A percentile compares a stretch with the other conserved stretches of the same genome.
These are phyloP conservation scores for Orbicella faveolata DNA, from an alignment of 64 coral and sea anemone genomes.

Conservation along the genomic window DNA sequence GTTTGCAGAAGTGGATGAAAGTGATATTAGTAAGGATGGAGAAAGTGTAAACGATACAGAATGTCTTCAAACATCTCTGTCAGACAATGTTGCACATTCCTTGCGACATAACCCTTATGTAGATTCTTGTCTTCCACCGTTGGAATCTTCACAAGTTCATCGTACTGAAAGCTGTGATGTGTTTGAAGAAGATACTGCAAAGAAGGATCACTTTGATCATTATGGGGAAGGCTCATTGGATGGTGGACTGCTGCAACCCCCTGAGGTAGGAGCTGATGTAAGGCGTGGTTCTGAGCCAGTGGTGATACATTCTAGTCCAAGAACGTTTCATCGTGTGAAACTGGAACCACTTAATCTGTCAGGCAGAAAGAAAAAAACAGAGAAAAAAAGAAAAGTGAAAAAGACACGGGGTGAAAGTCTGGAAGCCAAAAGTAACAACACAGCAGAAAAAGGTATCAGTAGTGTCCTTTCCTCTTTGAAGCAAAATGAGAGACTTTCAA, in stretches of 20 bases:
- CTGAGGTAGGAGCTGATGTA: not conserved
- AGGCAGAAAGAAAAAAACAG: not conserved
- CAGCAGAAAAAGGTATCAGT: no score
- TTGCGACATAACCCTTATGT: slow-evolving; percentile 88
- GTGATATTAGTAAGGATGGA: slow-evolving; percentile 35
- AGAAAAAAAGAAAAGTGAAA: not conserved
- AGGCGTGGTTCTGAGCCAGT: not conserved
- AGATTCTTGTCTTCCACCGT: slow-evolving; percentile 28
- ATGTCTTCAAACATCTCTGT: not conserved
- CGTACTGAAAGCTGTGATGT: slow-evolving; percentile 10
- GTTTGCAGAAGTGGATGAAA: slow-evolving; percentile 58
- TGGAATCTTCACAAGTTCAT: not conserved
- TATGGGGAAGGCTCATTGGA: not conserved
- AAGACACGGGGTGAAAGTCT: not conserved
- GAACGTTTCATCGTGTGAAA: not conserved
- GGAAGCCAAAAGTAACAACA: not conserved
- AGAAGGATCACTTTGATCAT: not conserved
- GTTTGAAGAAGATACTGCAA: not conserved
- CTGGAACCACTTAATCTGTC: slow-evolving; percentile 22
- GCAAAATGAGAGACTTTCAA: not conserved
- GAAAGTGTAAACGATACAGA: not conserved
- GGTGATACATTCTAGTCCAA: not conserved
- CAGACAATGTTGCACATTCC: slow-evolving; percentile 18
- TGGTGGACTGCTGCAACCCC: not conserved
- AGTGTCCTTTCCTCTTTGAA: not conserved